Evolutionary conservation across 2,888 invertebrate genomes (phyloP).

Genomic region (Hypsopygia costalis): DNA sequence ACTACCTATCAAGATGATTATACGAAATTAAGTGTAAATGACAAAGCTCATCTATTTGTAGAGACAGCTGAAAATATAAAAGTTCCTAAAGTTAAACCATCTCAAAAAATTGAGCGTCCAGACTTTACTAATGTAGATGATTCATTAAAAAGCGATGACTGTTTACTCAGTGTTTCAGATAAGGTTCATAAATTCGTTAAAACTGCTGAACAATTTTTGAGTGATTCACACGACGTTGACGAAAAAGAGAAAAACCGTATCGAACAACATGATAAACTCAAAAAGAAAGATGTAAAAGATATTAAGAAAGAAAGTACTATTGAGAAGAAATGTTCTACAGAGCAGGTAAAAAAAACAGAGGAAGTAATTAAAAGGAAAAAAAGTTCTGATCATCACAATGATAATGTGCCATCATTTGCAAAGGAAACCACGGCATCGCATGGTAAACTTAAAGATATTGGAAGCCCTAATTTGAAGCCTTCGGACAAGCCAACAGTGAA

Average conservation of each 20-base stretch:
- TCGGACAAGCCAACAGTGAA: conserved; percentile 50
- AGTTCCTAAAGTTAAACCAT: conserved; percentile 51
- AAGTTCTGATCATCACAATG: conserved; percentile 23
- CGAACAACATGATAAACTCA: conserved; percentile 70
- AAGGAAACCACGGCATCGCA: conserved; percentile 47
- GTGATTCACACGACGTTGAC: conserved; percentile 47
- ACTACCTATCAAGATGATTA: conserved; percentile 74
- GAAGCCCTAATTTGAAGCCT: conserved; percentile 36
- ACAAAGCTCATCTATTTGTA: conserved; percentile 83
- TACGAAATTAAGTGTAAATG: conserved; percentile 81
- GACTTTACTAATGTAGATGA: conserved; percentile 79
- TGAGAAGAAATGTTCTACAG: conserved; percentile 14
- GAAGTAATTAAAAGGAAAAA: conserved; percentile 18
- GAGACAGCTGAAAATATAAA: conserved; percentile 81
- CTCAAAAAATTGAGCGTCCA: conserved; percentile 68
- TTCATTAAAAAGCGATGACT: conserved; percentile 80
- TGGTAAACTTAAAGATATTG: conserved; percentile 38
- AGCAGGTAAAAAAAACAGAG: conserved; percentile 18
- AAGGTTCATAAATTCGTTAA: conserved; percentile 84
- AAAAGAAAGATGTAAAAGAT: conserved; percentile 51
- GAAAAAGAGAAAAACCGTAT: conserved; percentile 61
- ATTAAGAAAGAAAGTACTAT: conserved; percentile 29
- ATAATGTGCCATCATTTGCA: conserved; percentile 29
- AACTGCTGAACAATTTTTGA: conserved; percentile 78
- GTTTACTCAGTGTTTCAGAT: conserved; percentile 82